Evolutionary conservation across 2,113 vertebrate species (phyloP), one percentile per base, ranked within the genome.

Genomic region (Pygoscelis adeliae): DNA sequence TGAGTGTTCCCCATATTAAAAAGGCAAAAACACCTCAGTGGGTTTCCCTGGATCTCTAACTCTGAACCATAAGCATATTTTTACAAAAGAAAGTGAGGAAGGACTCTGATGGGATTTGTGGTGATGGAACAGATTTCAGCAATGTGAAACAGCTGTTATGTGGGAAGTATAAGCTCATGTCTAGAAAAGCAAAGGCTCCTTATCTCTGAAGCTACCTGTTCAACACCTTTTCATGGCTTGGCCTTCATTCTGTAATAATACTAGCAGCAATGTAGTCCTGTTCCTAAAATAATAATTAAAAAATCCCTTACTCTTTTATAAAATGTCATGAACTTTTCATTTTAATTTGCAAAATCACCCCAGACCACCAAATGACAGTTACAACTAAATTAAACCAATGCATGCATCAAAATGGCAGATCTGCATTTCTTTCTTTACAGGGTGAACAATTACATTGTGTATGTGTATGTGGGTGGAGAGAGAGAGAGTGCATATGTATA

Each of bases 311-410:
- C 83, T 61, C 53, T 81, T 46, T 86, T 70, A 72, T 44, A 58
- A 85, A 89, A 78, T 87, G 27, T 58, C 26, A 92, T 22, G 13
- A 96, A 84, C 47, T 82, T 97, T 76, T 79, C 29, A 55, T 62
- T 91, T 61, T 71, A 18, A 74, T 84, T 89, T 91, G 23, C 38
- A 46, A 92, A 83, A 80, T 73, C n/a, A 40, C 30, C 40, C 53
- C 58, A 73, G 50, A 62, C 59, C 32, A 86, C 11, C 21, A 52
- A 67, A 38, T 59, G 52, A 82, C 32, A 76, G 26, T 38, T 79
- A 42, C 32, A 93, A 63, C 7, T 55, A 47, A 71, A 93, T 86
- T 92, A 92, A 92, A 85, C 18, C 10, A 42, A 63, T 13, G 36
- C 4, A 49, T 26, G 72, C 22, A 83, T 83, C 44, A 80, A 80